Base-by-base conservation (phyloP, 2,113 vertebrate species). In the Vicugna pacos region DNA sequence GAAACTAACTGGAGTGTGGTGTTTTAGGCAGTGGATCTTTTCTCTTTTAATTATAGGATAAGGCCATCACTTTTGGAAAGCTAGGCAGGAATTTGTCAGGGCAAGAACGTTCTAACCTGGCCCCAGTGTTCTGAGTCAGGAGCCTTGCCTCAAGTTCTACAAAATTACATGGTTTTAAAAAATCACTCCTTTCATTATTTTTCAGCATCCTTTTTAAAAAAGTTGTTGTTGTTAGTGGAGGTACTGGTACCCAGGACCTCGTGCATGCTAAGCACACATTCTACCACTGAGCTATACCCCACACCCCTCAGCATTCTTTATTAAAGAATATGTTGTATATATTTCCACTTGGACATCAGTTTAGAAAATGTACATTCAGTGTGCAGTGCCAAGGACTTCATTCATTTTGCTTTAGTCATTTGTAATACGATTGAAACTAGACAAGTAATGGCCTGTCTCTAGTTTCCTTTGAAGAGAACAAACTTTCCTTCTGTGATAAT, bases 361-460 rank as follows among this genome's bases (percentile, higher is more conserved):
- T 93, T 80, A 80, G 38, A 81, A 85, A 75, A 52, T 62, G 26
- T 30, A 28, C 24, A 17, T 79, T 73, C 2, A 0, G 19, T 64
- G 77, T 91, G 24, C 69, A 38, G 65, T 60, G 6, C 64, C 22
- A 67, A 75, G 19, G 17, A n/a, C 10, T 26, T 94, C 6, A 46
- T 62, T 88, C 42, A 86, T 94, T 96, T 90, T 76, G n/a, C 56
- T 93, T 60, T 72, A 82, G 38, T 77, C 3, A 77, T 70, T 93
- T 84, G 8, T 60, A 62, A 69, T 81, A 86, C 84, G 88, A 86
- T 46, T 69, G 17, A 89, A 96, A 82, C n/a, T 35, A 48, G 84
- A 32, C 19, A 77, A 77, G 54, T 77, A 52, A 70, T 17, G 14
- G 16, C 46, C 48, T 81, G 5, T 52, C 17, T 91, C 6, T 80